These are phyloP conservation scores for Meiosimyza decipiens DNA, from an alignment of 2,888 invertebrate species.

Conservation along the genomic window DNA sequence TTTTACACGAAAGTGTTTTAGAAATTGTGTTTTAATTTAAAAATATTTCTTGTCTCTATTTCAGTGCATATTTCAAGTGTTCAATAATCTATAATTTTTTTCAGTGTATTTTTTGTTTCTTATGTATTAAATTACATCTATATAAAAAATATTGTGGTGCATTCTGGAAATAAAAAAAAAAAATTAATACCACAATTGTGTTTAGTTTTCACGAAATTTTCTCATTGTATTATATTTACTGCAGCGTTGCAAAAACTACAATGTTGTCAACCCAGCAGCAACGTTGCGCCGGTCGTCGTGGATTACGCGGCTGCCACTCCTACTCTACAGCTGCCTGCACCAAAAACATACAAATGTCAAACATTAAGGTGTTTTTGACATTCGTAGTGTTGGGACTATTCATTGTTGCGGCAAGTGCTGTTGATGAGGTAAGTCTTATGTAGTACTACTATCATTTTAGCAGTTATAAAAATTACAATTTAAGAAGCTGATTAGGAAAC, in stretches of 20 bases:
- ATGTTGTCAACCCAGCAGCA: background rate
- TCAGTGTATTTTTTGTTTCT: conserved; percentile 17
- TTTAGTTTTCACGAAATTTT: too few relatives aligned
- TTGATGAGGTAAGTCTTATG: conserved; percentile 34
- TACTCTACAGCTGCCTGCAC: background rate
- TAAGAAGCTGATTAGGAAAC: too few relatives aligned
- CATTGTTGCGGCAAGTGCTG: conserved; percentile 25
- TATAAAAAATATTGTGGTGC: background rate
- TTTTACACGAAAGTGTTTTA: too few relatives aligned
- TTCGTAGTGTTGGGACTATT: conserved; percentile 32
- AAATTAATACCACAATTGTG: too few relatives aligned
- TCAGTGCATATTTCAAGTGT: background rate
- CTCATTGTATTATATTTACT: background rate
- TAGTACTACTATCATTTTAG: too few relatives aligned
- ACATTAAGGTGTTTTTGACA: conserved; percentile 28
- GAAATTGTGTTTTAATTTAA: too few relatives aligned
- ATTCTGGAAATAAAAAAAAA: too few relatives aligned
- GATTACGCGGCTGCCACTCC: conserved; percentile 14
- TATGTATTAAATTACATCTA: conserved; percentile 19
- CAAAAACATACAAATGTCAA: conserved; percentile 30
- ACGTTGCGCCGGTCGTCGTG: conserved; percentile 6
- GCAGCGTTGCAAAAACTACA: conserved; percentile 9
- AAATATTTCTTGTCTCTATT: too few relatives aligned
- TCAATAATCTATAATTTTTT: background rate
- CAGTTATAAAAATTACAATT: too few relatives aligned